Conservation (phyloP, 1,140 invertebrate species). For the Leptopilina clavipes region DNA sequence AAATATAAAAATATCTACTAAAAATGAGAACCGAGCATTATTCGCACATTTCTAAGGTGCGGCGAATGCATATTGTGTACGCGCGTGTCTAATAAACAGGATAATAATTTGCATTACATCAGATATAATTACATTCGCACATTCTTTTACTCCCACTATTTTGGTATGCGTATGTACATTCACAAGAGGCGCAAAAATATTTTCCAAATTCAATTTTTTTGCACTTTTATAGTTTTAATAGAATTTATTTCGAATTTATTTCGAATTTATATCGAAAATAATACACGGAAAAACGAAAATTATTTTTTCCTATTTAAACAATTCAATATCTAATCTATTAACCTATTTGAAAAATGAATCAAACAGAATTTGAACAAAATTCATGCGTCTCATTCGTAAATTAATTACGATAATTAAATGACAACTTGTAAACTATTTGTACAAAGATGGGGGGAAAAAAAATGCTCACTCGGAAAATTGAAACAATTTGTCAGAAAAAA, state of each 20-base stretch:
- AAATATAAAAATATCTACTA: constrained; percentile 32
- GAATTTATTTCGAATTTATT: too few species aligned
- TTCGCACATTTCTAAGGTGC: neutral
- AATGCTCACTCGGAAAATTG: neutral
- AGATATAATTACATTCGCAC: constrained; percentile 14
- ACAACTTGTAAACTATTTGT: constrained; percentile 14
- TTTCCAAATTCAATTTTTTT: neutral
- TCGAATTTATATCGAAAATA: too few species aligned
- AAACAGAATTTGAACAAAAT: neutral
- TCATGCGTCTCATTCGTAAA: neutral
- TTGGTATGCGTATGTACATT: constrained; percentile 27
- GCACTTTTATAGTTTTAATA: too few species aligned
- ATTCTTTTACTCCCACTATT: constrained; percentile 3
- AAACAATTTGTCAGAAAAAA: neutral
- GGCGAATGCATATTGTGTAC: neutral
- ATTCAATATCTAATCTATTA: neutral
- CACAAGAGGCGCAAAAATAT: neutral
- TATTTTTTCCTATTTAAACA: neutral
- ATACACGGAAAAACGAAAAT: neutral
- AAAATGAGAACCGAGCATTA: constrained; percentile 13
- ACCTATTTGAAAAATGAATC: too few species aligned
- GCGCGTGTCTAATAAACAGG: constrained; percentile 31
- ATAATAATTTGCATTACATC: neutral
- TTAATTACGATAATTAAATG: neutral
- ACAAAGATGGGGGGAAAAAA: constrained; percentile 5